Evolutionary conservation across 2,888 invertebrate species (phyloP), one percentile per base, ranked within the genome.

Genomic region (Parnassius smintheus): DNA sequence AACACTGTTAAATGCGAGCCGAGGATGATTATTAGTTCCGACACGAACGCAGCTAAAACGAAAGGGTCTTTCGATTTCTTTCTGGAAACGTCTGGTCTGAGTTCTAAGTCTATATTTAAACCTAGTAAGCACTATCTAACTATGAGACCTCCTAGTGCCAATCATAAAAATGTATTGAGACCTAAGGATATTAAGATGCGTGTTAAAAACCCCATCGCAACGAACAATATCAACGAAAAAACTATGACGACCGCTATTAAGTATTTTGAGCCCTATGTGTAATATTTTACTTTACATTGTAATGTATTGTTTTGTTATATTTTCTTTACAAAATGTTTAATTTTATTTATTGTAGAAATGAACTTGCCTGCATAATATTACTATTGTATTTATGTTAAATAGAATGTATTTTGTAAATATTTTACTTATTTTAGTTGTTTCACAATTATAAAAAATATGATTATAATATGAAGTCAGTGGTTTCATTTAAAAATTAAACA

Each of bases 161-260:
- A 95, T 80, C 96, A 96, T 76, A 95, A 95, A 75, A 95, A 93
- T 74, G 94, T 96, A 78, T 82, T 96, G 64, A 96, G 96, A 75
- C 96, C 96, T 64, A 96, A 94, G 82, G 96, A 96, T 78, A 93
- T 96, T 52, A 96, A 96, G 77, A 94, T 95, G 86, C 92, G 95
- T 73, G 95, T 94, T 60, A 94, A 93, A 76, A 94, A 94, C 69
- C 92, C 93, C 72, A 92, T 94, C 67, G 88, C 93, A 75, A 93
- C 93, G 88, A 92, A 91, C 82, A 91, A 91, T 86, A 85, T 89
- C 86, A 92, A 91, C 87, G 92, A 92, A 78, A 91, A 91, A 77
- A 78, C 91, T 78, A 91, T 90, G 88, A 92, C 91, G 80, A 92
- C 92, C 79, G 92, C 92, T 83, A 92, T 92, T 67, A 92, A 92